Conservation (phyloP, 2,888 invertebrate species). For the Leptopterna dolabrata region DNA sequence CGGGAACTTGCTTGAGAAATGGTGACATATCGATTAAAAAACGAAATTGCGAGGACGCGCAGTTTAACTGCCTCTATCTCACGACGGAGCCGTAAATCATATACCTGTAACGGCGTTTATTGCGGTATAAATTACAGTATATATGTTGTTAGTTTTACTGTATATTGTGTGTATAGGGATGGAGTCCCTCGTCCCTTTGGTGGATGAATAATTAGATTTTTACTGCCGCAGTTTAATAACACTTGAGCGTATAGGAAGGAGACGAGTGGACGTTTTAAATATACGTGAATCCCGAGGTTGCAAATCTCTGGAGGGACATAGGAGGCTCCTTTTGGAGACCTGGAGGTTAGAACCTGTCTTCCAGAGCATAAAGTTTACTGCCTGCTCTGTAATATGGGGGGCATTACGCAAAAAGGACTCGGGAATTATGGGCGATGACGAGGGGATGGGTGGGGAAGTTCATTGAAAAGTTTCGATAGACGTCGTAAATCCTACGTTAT, state of each 20-base stretch:
- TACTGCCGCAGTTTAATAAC: conserved; percentile 41
- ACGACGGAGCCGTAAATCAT: conserved; percentile 49
- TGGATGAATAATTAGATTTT: conserved; percentile 44
- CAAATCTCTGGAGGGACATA: not conserved
- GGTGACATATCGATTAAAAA: conserved; percentile 43
- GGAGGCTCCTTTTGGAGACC: not conserved
- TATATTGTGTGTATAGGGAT: conserved; percentile 51
- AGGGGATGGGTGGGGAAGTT: not conserved
- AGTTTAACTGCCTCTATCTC: conserved; percentile 43
- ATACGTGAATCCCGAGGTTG: conserved; percentile 7
- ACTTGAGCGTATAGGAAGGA: not conserved
- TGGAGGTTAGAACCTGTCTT: conserved; percentile 33
- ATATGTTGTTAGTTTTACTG: conserved; percentile 56
- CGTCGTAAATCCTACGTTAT: conserved; percentile 34
- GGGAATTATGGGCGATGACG: not conserved
- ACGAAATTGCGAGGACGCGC: conserved; percentile 34
- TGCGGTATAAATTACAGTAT: conserved; percentile 46
- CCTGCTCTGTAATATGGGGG: conserved; percentile 34
- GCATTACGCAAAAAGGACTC: conserved; percentile 18
- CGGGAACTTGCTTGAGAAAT: conserved; percentile 24
- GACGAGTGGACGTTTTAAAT: conserved; percentile 18
- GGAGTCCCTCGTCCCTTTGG: not conserved
- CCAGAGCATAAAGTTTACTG: conserved; percentile 35
- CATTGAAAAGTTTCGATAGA: conserved; percentile 39
- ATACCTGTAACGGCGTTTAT: conserved; percentile 48